Evolutionary conservation across 1,140 invertebrate species (phyloP).

Genomic region (Brachionus rotundiformis): DNA sequence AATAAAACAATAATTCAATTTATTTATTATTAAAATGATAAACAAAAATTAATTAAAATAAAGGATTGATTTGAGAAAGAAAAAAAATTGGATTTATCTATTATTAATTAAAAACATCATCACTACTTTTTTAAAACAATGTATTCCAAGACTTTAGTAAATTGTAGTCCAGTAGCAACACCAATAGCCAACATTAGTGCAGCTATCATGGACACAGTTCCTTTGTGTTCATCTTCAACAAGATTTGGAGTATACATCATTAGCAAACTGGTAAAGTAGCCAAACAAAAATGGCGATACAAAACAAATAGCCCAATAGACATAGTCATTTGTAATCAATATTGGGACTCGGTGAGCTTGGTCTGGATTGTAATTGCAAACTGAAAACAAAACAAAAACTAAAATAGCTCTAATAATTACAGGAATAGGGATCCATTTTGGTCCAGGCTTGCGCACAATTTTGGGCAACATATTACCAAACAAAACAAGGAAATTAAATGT

Average conservation of each 20-base stretch:
- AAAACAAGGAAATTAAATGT: conserved; percentile 39
- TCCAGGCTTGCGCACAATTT: conserved; percentile 38
- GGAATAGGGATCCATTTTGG: conserved; percentile 41
- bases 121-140: neutral
- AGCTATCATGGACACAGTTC: conserved; percentile 29
- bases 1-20: too few relatives aligned
- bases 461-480: conserved; percentile 45
- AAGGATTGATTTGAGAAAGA: neutral
- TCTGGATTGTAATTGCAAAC: conserved; percentile 17
- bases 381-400: conserved; percentile 37
- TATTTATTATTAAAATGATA: neutral
- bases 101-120: neutral
- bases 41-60: neutral
- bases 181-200: conserved; percentile 34
- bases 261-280: conserved; percentile 50
- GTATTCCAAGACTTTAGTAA: conserved; percentile 33
- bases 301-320: conserved; percentile 39
- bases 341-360: neutral
- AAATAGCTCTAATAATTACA: conserved; percentile 37
- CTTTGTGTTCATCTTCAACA: conserved; percentile 16
- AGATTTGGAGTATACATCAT: conserved; percentile 51
- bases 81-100: neutral
- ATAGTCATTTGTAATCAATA: conserved; percentile 40
- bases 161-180: conserved; percentile 45
- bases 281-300: conserved; percentile 12